A percentile compares a stretch with the other conserved stretches of the same genome.
Evolutionary conservation across 2,888 invertebrate species (phyloP).

Genomic region (Nephrotoma flavescens): DNA sequence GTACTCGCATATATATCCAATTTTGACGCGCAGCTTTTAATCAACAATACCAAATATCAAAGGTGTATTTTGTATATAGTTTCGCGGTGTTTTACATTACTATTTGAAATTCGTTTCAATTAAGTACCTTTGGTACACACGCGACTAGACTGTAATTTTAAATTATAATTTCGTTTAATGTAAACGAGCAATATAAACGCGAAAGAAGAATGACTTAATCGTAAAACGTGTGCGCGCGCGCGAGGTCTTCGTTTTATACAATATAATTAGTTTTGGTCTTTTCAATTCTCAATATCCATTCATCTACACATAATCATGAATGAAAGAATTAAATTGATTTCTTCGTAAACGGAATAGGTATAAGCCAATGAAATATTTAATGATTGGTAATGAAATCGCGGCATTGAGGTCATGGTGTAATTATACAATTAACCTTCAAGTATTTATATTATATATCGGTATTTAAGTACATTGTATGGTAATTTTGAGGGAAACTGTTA

Average conservation of each 20-base stretch:
- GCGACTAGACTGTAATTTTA: background rate
- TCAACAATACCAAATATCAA: background rate
- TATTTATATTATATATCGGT: background rate
- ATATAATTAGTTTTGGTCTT: background rate
- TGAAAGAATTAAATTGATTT: background rate
- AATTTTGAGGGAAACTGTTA: background rate
- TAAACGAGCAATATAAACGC: background rate
- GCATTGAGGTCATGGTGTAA: background rate
- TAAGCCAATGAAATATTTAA: background rate
- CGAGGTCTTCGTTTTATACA: background rate
- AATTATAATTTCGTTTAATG: background rate
- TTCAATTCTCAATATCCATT: background rate
- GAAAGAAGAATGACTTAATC: background rate
- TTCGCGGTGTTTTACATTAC: background rate
- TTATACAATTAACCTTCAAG: background rate
- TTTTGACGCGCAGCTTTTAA: background rate
- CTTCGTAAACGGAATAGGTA: background rate
- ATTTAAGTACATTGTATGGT: background rate
- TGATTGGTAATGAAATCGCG: background rate
- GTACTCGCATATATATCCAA: background rate
- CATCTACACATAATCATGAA: background rate
- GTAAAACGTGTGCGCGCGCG: background rate
- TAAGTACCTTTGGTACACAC: background rate
- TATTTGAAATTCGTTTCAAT: background rate
- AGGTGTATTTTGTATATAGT: background rate